phyloP scores from a whole-genome alignment of 2,113 vertebrate species.

The Ageneiosus marmoratus region DNA sequence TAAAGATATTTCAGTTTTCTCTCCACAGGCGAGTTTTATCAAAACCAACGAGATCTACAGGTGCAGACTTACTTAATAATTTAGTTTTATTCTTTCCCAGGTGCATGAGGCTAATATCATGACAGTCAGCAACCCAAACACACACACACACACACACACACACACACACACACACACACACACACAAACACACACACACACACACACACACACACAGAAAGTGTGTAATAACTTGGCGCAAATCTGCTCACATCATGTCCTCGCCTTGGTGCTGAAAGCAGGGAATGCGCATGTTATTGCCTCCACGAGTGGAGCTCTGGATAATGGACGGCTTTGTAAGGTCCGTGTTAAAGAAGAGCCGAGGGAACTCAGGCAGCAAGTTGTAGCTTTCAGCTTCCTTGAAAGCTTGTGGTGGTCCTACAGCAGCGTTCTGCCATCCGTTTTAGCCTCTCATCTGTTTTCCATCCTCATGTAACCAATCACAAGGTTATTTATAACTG shows the following conservation, averaged over 20 bases:
- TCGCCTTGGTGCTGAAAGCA: conserved; percentile 31
- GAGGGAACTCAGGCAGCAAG: conserved; percentile 8
- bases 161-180: background rate
- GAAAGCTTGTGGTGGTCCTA: conserved; percentile 54
- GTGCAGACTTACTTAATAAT: conserved; percentile 27
- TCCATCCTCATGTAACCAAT: conserved; percentile 89
- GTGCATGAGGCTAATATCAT: conserved; percentile 44
- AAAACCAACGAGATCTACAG: conserved; percentile 15
- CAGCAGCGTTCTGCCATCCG: conserved; percentile 61
- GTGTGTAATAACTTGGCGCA: conserved; percentile 17
- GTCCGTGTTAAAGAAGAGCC: conserved; percentile 59
- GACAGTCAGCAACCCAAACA: background rate
- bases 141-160: background rate
- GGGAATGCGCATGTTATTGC: conserved; percentile 44
- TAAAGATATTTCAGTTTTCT: background rate
- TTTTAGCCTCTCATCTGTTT: conserved; percentile 85
- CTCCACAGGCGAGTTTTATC: background rate
- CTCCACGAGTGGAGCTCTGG: conserved; percentile 45
- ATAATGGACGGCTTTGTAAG: conserved; percentile 70
- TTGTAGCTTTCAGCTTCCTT: conserved; percentile 30
- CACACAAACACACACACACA: conserved; percentile 16
- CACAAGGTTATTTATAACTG: conserved; percentile 95
- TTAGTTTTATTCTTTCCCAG: conserved; percentile 17
- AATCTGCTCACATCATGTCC: conserved; percentile 32
- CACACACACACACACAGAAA: conserved; percentile 15